A percentile compares a stretch with the other conserved stretches of the same genome.
phyloP scores from a whole-genome alignment of 2,113 vertebrate genomes.

The Ceuthmochares aereus region DNA sequence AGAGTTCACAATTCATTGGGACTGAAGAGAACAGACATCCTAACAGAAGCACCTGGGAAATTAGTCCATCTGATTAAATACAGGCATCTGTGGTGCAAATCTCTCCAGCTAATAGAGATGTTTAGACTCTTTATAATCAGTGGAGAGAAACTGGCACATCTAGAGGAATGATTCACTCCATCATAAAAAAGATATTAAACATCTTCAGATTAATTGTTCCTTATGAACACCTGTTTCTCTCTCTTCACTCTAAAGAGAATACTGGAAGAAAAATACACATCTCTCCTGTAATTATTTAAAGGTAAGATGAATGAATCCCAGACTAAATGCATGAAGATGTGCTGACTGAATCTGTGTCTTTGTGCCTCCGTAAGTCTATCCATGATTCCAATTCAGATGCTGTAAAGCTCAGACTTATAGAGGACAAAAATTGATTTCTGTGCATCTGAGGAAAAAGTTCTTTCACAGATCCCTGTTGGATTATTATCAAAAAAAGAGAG shows the following conservation, averaged over 20 bases:
- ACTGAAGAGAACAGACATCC: not conserved
- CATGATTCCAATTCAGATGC: not conserved
- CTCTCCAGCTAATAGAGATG: not conserved
- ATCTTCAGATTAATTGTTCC: slow-evolving; percentile 2
- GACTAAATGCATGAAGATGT: not conserved
- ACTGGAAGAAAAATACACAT: not conserved
- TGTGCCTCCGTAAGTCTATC: not conserved
- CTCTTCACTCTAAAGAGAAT: not conserved
- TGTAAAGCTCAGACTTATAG: not conserved
- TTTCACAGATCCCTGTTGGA: not conserved
- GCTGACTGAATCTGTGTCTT: not conserved
- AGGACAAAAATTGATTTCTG: not conserved
- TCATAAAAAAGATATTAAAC: slow-evolving; percentile 20
- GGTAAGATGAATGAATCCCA: not conserved
- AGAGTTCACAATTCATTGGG: not conserved
- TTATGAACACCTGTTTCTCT: not conserved
- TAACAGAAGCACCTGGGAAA: slow-evolving; percentile 7
- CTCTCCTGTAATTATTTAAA: slow-evolving; percentile 44
- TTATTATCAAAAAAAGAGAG: not conserved
- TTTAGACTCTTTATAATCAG: slow-evolving; percentile 15
- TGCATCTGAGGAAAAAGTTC: not conserved
- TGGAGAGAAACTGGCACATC: not conserved
- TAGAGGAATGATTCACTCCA: not conserved
- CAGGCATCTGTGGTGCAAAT: not conserved
- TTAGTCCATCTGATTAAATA: not conserved